Percentiles rank a stretch among this genome's conserved stretches.
Conservation (phyloP, 2,888 invertebrate genomes). For the Xestia sexstrigata region DNA sequence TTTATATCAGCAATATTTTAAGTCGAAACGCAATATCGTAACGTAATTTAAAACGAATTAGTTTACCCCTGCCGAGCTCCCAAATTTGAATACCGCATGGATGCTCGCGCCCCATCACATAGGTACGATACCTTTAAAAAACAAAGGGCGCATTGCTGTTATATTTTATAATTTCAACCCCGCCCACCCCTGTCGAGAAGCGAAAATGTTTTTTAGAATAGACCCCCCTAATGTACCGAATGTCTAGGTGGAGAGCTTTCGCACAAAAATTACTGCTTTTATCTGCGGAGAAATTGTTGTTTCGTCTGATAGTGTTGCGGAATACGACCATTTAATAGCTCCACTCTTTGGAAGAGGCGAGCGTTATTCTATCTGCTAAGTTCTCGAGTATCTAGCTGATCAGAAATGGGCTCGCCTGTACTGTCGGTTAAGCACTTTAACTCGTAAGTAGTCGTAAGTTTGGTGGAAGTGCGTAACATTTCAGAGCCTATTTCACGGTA, state of each 20-base stretch:
- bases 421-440: slow-evolving; percentile 30
- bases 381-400: slow-evolving; percentile 32
- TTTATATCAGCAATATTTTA: slow-evolving; percentile 88
- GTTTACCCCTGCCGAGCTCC: slow-evolving; percentile 85
- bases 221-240: slow-evolving; percentile 84
- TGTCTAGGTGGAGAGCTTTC: slow-evolving; percentile 82
- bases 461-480: slow-evolving; percentile 19
- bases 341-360: slow-evolving; percentile 46
- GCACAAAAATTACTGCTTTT: slow-evolving; percentile 81
- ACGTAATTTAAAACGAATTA: slow-evolving; percentile 91
- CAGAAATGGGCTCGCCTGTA: slow-evolving; percentile 24
- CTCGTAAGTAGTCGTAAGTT: slow-evolving; percentile 30
- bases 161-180: slow-evolving; percentile 86
- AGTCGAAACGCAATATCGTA: slow-evolving; percentile 88
- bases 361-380: slow-evolving; percentile 45
- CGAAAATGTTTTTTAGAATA: slow-evolving; percentile 82
- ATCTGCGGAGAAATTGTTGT: slow-evolving; percentile 78
- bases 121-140: slow-evolving; percentile 83
- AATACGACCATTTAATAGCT: slow-evolving; percentile 69
- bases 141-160: slow-evolving; percentile 85
- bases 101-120: slow-evolving; percentile 84
- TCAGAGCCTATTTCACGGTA: slow-evolving; percentile 37
- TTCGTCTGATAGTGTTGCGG: slow-evolving; percentile 77
- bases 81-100: slow-evolving; percentile 88
- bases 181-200: slow-evolving; percentile 75